These are phyloP conservation scores for Dinoponera quadriceps DNA, from an alignment of 1,140 invertebrate genomes.

Conservation along the genomic window DNA sequence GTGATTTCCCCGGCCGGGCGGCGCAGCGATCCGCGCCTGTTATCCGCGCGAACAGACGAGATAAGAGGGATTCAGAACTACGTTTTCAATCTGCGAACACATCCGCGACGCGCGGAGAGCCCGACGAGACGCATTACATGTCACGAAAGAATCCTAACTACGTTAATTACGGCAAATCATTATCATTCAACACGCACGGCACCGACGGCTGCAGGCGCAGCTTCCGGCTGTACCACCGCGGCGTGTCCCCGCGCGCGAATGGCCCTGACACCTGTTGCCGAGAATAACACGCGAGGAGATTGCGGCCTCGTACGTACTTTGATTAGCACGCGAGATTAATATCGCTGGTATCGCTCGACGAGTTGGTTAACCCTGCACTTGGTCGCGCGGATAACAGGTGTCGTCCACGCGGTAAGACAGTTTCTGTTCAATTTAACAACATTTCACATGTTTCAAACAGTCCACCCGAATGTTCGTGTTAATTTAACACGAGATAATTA, in stretches of 20 bases:
- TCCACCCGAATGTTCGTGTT: too few relatives aligned
- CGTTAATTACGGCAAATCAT: conserved; percentile 52
- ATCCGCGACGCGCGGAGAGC: background rate
- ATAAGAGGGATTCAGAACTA: conserved; percentile 3
- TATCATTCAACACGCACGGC: conserved; percentile 49
- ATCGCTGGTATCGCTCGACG: conserved; percentile 4
- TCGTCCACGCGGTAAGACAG: too few relatives aligned
- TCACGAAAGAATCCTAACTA: conserved; percentile 47
- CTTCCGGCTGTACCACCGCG: conserved; percentile 55
- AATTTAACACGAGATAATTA: too few relatives aligned
- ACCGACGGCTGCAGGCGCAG: background rate
- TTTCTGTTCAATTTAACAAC: too few relatives aligned
- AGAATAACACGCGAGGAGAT: conserved; percentile 16
- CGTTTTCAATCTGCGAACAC: conserved; percentile 51
- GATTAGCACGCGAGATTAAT: conserved; percentile 42
- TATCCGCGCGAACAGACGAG: background rate
- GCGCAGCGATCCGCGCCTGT: too few relatives aligned
- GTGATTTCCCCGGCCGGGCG: too few relatives aligned
- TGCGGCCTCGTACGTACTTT: conserved; percentile 31
- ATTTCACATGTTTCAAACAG: too few relatives aligned
- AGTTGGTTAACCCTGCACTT: too few relatives aligned
- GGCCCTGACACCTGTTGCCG: conserved; percentile 46
- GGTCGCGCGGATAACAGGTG: too few relatives aligned
- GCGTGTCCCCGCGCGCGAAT: conserved; percentile 32
- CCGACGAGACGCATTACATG: conserved; percentile 35